A percentile compares a stretch with the other conserved stretches of the same genome.
phyloP scores from a whole-genome alignment of 2,797 vertebrate species.

The Amblyraja radiata region DNA sequence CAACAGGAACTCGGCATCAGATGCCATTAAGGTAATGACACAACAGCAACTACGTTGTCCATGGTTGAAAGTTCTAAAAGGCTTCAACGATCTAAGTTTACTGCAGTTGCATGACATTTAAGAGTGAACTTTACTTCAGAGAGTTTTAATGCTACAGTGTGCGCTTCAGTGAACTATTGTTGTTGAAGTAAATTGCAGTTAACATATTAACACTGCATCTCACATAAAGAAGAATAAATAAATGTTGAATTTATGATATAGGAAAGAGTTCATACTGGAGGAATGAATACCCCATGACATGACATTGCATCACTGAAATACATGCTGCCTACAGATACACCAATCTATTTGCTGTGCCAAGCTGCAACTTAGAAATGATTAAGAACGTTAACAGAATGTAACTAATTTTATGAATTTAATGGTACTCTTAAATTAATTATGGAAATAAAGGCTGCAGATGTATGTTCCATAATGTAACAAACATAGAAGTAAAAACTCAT shows the following conservation, averaged over 20 bases:
- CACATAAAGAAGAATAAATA: background rate
- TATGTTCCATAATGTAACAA: background rate
- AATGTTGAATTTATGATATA: background rate
- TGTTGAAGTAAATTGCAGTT: background rate
- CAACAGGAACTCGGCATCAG: background rate
- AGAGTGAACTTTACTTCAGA: background rate
- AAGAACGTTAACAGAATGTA: background rate
- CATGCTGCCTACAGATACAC: background rate
- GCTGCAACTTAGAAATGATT: background rate
- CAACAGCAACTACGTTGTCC: background rate
- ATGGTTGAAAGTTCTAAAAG: background rate
- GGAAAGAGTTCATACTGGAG: background rate
- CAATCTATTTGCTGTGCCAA: background rate
- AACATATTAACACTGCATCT: background rate
- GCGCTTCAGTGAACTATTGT: background rate
- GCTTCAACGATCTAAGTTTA: background rate
- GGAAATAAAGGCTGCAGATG: background rate
- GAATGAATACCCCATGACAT: background rate
- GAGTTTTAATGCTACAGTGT: background rate
- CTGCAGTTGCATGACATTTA: background rate
- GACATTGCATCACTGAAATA: background rate
- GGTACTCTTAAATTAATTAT: background rate
- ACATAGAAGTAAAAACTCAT: background rate
- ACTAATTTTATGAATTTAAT: background rate
- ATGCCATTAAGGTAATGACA: background rate